Conservation (phyloP, 2,113 vertebrate genomes). For the Electrona antarctica region DNA sequence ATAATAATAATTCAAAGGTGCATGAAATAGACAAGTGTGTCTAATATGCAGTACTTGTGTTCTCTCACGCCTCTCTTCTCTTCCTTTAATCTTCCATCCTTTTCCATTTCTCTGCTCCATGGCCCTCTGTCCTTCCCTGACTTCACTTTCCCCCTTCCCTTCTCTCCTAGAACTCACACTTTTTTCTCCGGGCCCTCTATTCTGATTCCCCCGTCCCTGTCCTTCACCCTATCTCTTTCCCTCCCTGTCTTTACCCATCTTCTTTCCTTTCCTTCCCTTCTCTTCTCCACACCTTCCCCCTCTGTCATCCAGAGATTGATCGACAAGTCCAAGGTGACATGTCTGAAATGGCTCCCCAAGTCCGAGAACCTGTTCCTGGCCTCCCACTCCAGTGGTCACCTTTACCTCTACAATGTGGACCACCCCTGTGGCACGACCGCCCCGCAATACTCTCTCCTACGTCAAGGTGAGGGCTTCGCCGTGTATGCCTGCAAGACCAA, state of each 20-base stretch:
- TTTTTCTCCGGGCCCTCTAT: background rate
- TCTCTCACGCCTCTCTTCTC: background rate
- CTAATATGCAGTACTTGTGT: background rate
- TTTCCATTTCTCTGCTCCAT: background rate
- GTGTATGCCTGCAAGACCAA: slow-evolving; percentile 92
- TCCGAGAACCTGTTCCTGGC: slow-evolving; percentile 90
- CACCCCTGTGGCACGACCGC: slow-evolving; percentile 82
- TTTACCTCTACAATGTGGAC: slow-evolving; percentile 90
- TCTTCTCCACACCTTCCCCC: background rate
- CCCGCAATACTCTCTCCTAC: slow-evolving; percentile 87
- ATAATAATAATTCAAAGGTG: too few relatives aligned
- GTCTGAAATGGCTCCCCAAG: slow-evolving; percentile 89
- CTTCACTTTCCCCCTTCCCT: background rate
- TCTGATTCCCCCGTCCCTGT: background rate
- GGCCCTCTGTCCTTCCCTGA: background rate
- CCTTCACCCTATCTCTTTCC: background rate
- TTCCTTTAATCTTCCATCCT: background rate
- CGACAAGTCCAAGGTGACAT: slow-evolving; percentile 93
- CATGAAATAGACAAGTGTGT: background rate
- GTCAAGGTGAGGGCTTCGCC: slow-evolving; percentile 88
- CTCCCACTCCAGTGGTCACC: slow-evolving; percentile 89
- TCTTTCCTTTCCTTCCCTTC: background rate
- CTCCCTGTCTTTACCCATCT: background rate
- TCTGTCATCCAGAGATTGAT: slow-evolving; percentile 84
- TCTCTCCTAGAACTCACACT: background rate